Evolutionary conservation across 2,113 vertebrate genomes (phyloP), one percentile per base, ranked within the genome.

Genomic region (Leptocoma aspasia): DNA sequence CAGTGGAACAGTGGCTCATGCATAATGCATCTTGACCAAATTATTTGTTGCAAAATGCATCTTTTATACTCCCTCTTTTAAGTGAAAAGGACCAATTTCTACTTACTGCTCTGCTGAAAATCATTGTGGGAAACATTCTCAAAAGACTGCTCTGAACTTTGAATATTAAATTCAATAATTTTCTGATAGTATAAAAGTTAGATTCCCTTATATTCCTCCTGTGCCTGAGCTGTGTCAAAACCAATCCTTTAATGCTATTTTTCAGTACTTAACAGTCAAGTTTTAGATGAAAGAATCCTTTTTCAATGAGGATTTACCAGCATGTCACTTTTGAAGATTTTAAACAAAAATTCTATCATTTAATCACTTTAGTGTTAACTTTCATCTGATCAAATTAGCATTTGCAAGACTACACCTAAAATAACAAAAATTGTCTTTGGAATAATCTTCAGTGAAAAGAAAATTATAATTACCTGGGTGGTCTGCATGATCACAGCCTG

Each of bases 361-460:
- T 84, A 89, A 95, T 95, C 56, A 61, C 50, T 95, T 95, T 15
- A 49, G 53, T 35, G 24, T 87, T 89, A 84, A 69, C 53, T 82
- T 56, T 82, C 91, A 96, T 94, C 81, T 77, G 61, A 86, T 93
- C 39, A 87, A 95, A 97, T 97, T 94, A 96, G 13, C 71, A 97
- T 94, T 95, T 95, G 45, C 41, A 86, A 95, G 64, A 50, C 41
- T 92, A 49, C 66, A 86, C 80, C 87, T 89, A 89, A 92, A 90
- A 88, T 88, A 91, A 84, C 50, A 77, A 94, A 95, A 94, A 70
- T 11, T 84, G 31, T 66, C 68, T 95, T 92, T 49, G 64, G 59
- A 81, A 87, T 73, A 69, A 79, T 93, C 71, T 96, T 96, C 70
- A 90, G 44, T 92, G 71, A 41, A 84, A 90, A 90, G 64, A 71